Evolutionary conservation across 1,140 invertebrate species (phyloP), one percentile per base, ranked within the genome.

Genomic region (Zaprionus taronus): DNA sequence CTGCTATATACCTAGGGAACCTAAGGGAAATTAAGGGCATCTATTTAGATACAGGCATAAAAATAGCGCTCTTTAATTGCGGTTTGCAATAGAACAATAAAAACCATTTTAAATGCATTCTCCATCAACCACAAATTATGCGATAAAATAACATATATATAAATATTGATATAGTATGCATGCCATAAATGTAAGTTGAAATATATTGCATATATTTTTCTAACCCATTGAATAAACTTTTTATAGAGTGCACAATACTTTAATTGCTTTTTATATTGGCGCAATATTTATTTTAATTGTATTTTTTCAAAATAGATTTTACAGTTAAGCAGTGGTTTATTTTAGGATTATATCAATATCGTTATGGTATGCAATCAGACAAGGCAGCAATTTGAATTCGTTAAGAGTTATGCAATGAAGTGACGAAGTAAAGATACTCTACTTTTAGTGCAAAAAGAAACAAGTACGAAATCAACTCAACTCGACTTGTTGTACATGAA

Each of bases 211-310:
- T 9, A 14, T 69, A 49, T 34, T 44, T 71, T 44, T 44, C 22
- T 64, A 64, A 58, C 28, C 22, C 15, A 56, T 34, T 31, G 34
- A 31, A 44, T 28, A 17, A 14, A 22, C 38, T 34, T 24, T 71
- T 64, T 56, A 47, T 15, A 15, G 24, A 71, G 26, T 38, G 36
- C 47, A 57, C 65, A 73, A 73, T 56, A 56, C 28, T 56, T 47
- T 28, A 65, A 72, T 72, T 72, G 62, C 41, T 58, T 72, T 70
- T 58, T 66, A 56, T 65, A 38, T 20, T 34, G 7, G 3, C 7
- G 36, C 26, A 15, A 64, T 72, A 31, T 65, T 65, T 66, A 20
- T 66, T 65, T 44, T 58, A 38, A 72, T 36, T 65, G 49, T 38
- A 57, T 66, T 66, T 49, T 22, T 22, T 36, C 9, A 14, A 47